Base-by-base conservation (phyloP, 2,113 vertebrate species). In the Myrmophylax atrothorax region DNA sequence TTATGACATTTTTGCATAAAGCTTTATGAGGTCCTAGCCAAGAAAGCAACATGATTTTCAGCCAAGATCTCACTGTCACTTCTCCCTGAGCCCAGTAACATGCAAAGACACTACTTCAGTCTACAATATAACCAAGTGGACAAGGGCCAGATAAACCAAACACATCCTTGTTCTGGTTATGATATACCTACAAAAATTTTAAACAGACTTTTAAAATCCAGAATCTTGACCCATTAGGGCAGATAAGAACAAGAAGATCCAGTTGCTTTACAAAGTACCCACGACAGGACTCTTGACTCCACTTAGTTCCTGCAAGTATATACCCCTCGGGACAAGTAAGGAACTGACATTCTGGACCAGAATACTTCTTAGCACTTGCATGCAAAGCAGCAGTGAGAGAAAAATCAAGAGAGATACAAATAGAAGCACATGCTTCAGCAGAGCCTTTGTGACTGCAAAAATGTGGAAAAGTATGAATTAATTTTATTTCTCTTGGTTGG, bases 1-100 rank as follows among this genome's bases (percentile, higher is more conserved):
- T 84, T 67, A 75, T 68, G 72, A 86, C 77, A 86, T 78, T 94
- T 88, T 47, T 91, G 68, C 80, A 64, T 78, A 77, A 80, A 92
- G 80, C 40, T 81, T 72, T 84, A 74, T 22, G 58, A 92, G 42
- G 80, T 56, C 49, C 40, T 53, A 86, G 87, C 80, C 89, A 94
- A 94, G 60, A 74, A 92, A 85, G 58, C 37, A 49, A 83, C 24
- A 63, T 10, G 25, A 76, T 87, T 85, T 93, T 83, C 73, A 90
- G 74, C 66, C 92, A 92, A 77, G 74, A 73, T 86, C 35, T 86
- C 68, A 77, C 67, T 88, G 80, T 70, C 76, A 64, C 26, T 78
- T 88, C 55, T 83, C 58, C 37, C 56, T 59, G 22, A 66, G 68
- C 62, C 66, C 40, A 81, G 72, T 52, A 72, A 35, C 77, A 33